Base-by-base conservation (phyloP, 2,888 invertebrate genomes). In the Sminthurides aquaticus region DNA sequence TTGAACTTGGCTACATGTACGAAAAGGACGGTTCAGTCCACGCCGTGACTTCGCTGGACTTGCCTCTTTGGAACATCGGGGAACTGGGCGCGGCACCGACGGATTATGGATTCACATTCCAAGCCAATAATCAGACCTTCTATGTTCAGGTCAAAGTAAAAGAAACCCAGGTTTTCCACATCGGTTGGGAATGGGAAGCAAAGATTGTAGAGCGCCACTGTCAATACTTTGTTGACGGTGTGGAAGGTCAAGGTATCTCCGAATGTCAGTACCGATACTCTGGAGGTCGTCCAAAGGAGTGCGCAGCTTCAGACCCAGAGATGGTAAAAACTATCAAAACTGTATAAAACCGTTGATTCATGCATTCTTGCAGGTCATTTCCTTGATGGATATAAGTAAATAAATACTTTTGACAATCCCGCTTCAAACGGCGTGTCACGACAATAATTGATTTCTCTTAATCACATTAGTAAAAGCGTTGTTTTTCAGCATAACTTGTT, bases 1-100 rank as follows among this genome's bases (percentile, higher is more conserved):
- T 87, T 66, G 86, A 88, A 77, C 81, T 86, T 48, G 87, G 87
- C 18, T 86, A 84, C 75, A 74, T 85, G 24, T 85, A 84, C 74
- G 80, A 80, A 0, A 79, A 83, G 0, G 78, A 80, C 57, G 84
- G 84, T 0, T 77, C 80, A 1, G 78, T 82, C 1, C 74, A 82
- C 57, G 82, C 86, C 0, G 80, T 88, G 2, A 82, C 85, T 63
- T 78, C 76, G 48, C 81, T 82, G 65, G 82, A 84, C 74, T 81
- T 85, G 60, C 77, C 82, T 56, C 77, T 87, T 25, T 84, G 84
- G 75, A 82, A 84, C 69, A 84, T 85, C 74, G 86, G 85, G 3
- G 86, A 86, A 77, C 78, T 80, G 67, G 82, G 83, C 58, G 76
- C 76, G 2, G 79, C 84, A 57, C 86, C 86, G 0, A 78, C 77